Percentiles rank a stretch among this genome's conserved stretches.
These are phyloP conservation scores for Cricetomys ansorgei DNA, from an alignment of 2,113 vertebrate species.

Conservation along the genomic window DNA sequence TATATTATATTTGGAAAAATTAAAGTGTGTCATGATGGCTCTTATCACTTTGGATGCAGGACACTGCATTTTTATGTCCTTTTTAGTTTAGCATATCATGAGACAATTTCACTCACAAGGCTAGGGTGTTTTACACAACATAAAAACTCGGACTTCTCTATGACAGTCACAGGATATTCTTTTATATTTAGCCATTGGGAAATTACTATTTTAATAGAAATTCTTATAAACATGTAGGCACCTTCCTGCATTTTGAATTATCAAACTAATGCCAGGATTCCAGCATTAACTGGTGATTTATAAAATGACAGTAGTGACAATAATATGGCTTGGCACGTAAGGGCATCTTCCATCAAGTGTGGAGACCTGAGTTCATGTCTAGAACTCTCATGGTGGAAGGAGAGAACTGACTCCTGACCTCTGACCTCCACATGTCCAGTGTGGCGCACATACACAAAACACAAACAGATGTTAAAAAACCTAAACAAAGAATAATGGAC, in stretches of 20 bases:
- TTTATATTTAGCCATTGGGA: neutral
- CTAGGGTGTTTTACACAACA: neutral
- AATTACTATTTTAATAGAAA: neutral
- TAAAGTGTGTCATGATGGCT: neutral
- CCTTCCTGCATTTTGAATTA: neutral
- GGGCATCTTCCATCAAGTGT: no score
- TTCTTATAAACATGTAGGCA: neutral
- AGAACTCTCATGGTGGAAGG: neutral
- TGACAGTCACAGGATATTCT: neutral
- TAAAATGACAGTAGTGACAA: neutral
- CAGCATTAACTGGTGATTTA: neutral
- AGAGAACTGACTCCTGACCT: neutral
- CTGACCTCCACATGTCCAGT: neutral
- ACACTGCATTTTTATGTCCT: neutral
- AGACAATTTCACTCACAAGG: neutral
- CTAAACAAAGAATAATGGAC: neutral
- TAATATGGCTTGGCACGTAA: neutral
- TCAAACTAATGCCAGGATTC: neutral
- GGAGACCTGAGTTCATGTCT: neutral
- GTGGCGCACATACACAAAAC: rapidly evolving
- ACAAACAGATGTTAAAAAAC: neutral
- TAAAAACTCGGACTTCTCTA: neutral
- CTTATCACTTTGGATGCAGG: neutral
- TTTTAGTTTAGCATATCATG: neutral
- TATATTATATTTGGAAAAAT: neutral